Evolutionary conservation across 2,888 invertebrate species (phyloP), one percentile per base, ranked within the genome.

Genomic region (Cabera pusaria): DNA sequence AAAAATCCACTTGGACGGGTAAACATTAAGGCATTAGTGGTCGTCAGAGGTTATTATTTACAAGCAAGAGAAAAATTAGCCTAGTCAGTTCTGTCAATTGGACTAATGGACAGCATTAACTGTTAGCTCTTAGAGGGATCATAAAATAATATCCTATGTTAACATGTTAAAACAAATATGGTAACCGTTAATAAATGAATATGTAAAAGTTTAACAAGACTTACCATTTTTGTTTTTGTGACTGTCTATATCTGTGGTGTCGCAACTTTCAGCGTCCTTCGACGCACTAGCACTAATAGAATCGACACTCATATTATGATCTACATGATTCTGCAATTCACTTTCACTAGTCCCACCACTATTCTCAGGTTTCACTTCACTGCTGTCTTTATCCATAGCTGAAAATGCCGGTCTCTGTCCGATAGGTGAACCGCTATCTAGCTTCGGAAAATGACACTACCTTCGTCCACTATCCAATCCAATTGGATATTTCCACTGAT

Each of bases 321-420:
- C 76, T 24, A 87, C 71, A 72, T 82, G 78, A 56, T 84, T 86
- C 43, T 71, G 72, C 34, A 80, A 52, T 33, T 63, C 68, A 65
- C 59, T 64, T 24, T 59, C 57, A 38, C 47, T 50, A 25, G 27
- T 28, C 34, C 55, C 60, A 17, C 4, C 4, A n/a, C n/a, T n/a
- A 14, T 14, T 14, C 4, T 34, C 20, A 2, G 35, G 26, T 29
- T 40, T 40, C 1, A 34, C 21, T 7, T 29, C 28, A 34, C 22
- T 6, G 55, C 47, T 44, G 6, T 42, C 51, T 24, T 28, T 49
- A 34, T 59, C 59, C 27, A 49, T 47, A n/a, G 11, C 12, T 16
- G 12, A 14, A 14, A 8, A 12, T 6, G 6, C 25, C 3, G 14
- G 8, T 16, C 14, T 7, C 8, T 25, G 7, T 16, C 16, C 20